A percentile compares a stretch with the other conserved stretches of the same genome.
Conservation (phyloP, 64 coral and sea anemone species). For the Montipora efflorescens region DNA sequence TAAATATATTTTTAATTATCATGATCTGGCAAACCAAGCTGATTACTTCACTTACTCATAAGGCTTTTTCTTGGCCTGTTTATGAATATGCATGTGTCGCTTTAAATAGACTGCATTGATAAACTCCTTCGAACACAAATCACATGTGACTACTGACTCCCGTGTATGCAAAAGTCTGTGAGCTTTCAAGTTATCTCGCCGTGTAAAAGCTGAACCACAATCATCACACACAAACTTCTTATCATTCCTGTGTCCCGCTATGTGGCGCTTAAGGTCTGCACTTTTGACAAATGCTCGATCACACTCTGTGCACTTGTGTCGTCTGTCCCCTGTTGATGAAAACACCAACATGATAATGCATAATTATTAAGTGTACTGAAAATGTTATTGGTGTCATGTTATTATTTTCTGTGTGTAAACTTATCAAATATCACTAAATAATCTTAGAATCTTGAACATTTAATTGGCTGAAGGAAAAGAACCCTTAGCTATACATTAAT, state of each 20-base stretch:
- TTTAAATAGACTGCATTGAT: slow-evolving; percentile 91
- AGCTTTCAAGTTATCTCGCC: slow-evolving; percentile 90
- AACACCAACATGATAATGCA: background rate
- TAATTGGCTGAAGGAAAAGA: too few relatives aligned
- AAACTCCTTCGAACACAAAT: slow-evolving; percentile 92
- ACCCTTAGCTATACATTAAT: too few relatives aligned
- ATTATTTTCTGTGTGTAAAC: too few relatives aligned
- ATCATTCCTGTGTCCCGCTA: slow-evolving; percentile 92
- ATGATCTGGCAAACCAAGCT: background rate
- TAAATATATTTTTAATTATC: too few relatives aligned
- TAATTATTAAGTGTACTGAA: too few relatives aligned
- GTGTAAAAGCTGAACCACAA: slow-evolving; percentile 86
- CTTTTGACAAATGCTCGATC: slow-evolving; percentile 93
- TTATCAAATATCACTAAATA: too few relatives aligned
- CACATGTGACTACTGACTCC: slow-evolving; percentile 84
- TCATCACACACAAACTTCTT: slow-evolving; percentile 91
- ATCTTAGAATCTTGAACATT: too few relatives aligned
- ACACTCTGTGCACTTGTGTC: slow-evolving; percentile 87
- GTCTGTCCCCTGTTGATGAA: slow-evolving; percentile 77
- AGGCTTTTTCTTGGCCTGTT: slow-evolving; percentile 95
- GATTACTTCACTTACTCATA: slow-evolving; percentile 80
- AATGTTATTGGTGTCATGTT: too few relatives aligned
- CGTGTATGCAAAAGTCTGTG: slow-evolving; percentile 87
- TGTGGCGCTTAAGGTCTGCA: slow-evolving; percentile 93
- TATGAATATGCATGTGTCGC: slow-evolving; percentile 94